These are phyloP conservation scores for Formica selysi DNA, from an alignment of 1,140 invertebrate species.

Conservation along the genomic window DNA sequence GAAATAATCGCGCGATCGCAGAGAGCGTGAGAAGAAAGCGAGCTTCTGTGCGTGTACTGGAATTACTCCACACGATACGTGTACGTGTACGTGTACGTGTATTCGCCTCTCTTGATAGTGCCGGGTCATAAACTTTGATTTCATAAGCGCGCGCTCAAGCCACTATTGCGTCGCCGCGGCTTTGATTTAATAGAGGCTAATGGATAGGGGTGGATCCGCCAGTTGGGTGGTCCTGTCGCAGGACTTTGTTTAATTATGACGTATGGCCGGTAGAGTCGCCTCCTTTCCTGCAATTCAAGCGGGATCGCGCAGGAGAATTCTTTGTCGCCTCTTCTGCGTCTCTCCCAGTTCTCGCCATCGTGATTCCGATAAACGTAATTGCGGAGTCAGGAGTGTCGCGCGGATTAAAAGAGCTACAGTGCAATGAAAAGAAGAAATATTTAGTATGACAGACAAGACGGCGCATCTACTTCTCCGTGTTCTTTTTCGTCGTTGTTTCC, in stretches of 20 bases:
- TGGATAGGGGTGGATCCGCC: slow-evolving; percentile 77
- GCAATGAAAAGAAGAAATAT: background rate
- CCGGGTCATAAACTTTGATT: slow-evolving; percentile 66
- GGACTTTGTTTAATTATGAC: slow-evolving; percentile 82
- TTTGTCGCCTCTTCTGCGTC: background rate
- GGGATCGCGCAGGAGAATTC: background rate
- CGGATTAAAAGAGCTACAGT: background rate
- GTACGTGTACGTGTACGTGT: background rate
- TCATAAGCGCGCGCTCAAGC: slow-evolving; percentile 71
- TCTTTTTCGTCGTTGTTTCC: background rate
- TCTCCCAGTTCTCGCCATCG: slow-evolving; percentile 20
- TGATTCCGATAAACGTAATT: slow-evolving; percentile 38
- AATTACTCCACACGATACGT: slow-evolving; percentile 36
- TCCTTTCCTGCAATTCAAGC: slow-evolving; percentile 59
- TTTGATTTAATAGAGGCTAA: slow-evolving; percentile 80
- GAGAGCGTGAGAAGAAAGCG: slow-evolving; percentile 61
- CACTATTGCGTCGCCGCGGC: slow-evolving; percentile 55
- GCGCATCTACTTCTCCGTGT: background rate
- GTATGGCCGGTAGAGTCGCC: slow-evolving; percentile 72
- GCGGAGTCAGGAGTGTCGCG: background rate
- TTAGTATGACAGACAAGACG: background rate
- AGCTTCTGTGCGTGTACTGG: background rate
- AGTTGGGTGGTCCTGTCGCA: slow-evolving; percentile 80
- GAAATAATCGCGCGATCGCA: background rate
- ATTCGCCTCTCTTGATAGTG: slow-evolving; percentile 36